A percentile compares a stretch with the other conserved stretches of the same genome.
phyloP scores from a whole-genome alignment of 2,797 vertebrate species.

The Lycodopsis pacificus region DNA sequence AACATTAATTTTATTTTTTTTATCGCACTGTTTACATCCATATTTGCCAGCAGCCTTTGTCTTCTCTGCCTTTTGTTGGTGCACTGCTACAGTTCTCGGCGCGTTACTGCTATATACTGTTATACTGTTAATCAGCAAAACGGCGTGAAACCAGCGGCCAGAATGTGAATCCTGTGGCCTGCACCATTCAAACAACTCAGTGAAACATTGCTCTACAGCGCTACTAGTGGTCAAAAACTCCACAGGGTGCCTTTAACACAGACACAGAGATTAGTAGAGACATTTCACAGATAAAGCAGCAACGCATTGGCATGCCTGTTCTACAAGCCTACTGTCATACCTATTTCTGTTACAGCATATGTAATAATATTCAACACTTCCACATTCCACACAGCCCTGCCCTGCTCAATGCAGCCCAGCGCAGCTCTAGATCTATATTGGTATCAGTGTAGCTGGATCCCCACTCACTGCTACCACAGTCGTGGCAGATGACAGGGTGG shows the following conservation, averaged over 20 bases:
- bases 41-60: not conserved
- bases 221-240: constrained; percentile 9
- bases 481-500: constrained; percentile 30
- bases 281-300: constrained; percentile 38
- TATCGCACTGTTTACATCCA: not conserved
- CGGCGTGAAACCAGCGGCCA: not conserved
- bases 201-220: not conserved
- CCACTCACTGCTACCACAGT: constrained; percentile 45
- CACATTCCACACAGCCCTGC: constrained; percentile 32
- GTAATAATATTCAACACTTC: constrained; percentile 31
- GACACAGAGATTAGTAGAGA: constrained; percentile 23
- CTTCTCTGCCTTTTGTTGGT: not conserved
- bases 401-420: constrained; percentile 63
- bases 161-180: not conserved
- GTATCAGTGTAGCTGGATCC: constrained; percentile 56
- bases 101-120: not conserved
- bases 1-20: not conserved
- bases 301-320: constrained; percentile 47
- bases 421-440: constrained; percentile 20
- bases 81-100: not conserved
- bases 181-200: not conserved
- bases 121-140: not conserved
- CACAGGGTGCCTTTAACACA: constrained; percentile 34
- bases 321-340: constrained; percentile 35
- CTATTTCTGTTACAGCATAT: constrained; percentile 27